phyloP scores from a whole-genome alignment of 92 coral and sea anemone species.

The Blastomussa wellsi region DNA sequence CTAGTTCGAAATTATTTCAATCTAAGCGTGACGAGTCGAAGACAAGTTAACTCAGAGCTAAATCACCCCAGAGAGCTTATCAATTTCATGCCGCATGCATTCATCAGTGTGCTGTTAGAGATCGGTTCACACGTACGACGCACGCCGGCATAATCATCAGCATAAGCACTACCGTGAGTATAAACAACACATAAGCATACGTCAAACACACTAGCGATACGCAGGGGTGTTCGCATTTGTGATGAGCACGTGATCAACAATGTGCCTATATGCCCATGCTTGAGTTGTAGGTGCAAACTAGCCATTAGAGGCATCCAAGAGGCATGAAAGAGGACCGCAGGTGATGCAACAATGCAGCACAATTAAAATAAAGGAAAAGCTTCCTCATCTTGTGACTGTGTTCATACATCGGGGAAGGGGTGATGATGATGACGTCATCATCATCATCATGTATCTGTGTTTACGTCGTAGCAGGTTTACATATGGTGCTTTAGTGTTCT shows the following conservation, averaged over 20 bases:
- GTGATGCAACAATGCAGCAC: neutral
- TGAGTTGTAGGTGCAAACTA: neutral
- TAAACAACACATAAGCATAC: too few relatives aligned
- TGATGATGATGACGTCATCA: too few relatives aligned
- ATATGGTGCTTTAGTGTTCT: neutral
- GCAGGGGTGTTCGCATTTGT: too few relatives aligned
- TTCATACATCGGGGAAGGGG: too few relatives aligned
- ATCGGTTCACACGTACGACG: neutral
- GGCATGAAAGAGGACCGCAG: neutral
- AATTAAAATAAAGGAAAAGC: neutral
- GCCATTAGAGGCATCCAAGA: neutral
- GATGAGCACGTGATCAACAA: too few relatives aligned
- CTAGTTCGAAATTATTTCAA: too few relatives aligned
- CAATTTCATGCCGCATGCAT: conserved; percentile 50
- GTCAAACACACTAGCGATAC: neutral
- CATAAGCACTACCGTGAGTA: too few relatives aligned
- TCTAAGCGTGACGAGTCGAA: too few relatives aligned
- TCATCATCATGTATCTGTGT: neutral
- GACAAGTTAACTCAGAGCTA: neutral
- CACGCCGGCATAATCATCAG: neutral
- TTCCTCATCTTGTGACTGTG: too few relatives aligned
- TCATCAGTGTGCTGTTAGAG: neutral
- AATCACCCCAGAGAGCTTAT: neutral
- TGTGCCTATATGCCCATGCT: neutral
- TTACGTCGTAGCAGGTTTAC: neutral